Evolutionary conservation across 2,797 vertebrate species (phyloP).

Genomic region (Bovichtus variegatus): DNA sequence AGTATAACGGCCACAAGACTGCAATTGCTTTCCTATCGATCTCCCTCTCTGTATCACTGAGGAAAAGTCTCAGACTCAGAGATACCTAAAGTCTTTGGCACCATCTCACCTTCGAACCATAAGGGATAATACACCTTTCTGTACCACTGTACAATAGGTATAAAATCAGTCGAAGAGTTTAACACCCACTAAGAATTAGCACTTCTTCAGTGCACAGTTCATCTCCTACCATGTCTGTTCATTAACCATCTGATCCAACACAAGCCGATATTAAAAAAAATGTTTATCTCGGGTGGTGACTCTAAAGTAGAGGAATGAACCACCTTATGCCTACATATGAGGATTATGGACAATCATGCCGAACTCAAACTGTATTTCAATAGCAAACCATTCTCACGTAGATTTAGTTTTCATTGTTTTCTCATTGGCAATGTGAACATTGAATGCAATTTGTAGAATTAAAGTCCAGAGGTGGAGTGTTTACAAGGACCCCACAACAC

Average conservation of each 20-base stretch:
- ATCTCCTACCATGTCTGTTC: constrained; percentile 1
- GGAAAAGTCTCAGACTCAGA: not conserved
- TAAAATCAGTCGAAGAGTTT: not conserved
- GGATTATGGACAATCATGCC: not conserved
- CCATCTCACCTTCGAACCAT: not conserved
- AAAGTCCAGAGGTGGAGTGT: constrained; percentile 41
- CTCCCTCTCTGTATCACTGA: not conserved
- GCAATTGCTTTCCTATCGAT: not conserved
- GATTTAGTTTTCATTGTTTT: not conserved
- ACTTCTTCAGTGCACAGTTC: not conserved
- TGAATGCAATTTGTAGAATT: constrained; percentile 18
- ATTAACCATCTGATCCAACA: not conserved
- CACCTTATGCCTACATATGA: not conserved
- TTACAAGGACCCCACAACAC: constrained; percentile 26
- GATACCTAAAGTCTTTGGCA: not conserved
- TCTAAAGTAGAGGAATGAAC: not conserved
- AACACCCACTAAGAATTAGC: not conserved
- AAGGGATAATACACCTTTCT: not conserved
- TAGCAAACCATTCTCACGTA: not conserved
- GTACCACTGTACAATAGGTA: not conserved
- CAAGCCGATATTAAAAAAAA: not conserved
- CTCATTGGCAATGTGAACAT: not conserved
- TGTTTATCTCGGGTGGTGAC: not conserved
- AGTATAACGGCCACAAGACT: not conserved
- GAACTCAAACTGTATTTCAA: not conserved